Conservation (phyloP, 2,888 invertebrate species). For the Mantis religiosa region DNA sequence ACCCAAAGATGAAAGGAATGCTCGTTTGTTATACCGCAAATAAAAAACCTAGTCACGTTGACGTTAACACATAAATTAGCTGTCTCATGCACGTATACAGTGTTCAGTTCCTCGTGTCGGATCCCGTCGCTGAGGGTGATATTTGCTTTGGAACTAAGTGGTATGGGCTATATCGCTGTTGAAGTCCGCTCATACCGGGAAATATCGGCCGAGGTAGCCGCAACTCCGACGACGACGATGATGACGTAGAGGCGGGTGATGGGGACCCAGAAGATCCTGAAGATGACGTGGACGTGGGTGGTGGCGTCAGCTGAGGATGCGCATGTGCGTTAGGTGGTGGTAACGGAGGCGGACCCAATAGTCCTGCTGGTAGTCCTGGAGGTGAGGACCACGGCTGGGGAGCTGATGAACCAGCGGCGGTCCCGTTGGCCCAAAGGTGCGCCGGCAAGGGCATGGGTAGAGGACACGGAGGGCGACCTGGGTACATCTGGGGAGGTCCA, state of each 20-base stretch:
- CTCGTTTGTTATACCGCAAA: neutral
- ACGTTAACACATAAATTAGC: neutral
- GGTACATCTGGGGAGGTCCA: slow-evolving; percentile 29
- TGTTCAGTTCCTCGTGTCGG: slow-evolving; percentile 23
- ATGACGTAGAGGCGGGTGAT: slow-evolving; percentile 39
- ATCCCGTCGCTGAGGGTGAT: slow-evolving; percentile 24
- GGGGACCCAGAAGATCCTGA: slow-evolving; percentile 62
- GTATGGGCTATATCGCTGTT: slow-evolving; percentile 48
- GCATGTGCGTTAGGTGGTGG: slow-evolving; percentile 38
- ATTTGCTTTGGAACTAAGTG: slow-evolving; percentile 32
- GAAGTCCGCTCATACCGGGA: slow-evolving; percentile 38
- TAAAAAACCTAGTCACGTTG: neutral
- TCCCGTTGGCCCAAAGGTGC: slow-evolving; percentile 46
- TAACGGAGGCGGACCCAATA: slow-evolving; percentile 39
- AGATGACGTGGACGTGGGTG: slow-evolving; percentile 47
- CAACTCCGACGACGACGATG: slow-evolving; percentile 46
- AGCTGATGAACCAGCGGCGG: slow-evolving; percentile 25
- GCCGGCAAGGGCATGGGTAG: slow-evolving; percentile 40
- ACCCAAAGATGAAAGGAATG: neutral
- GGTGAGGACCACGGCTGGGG: slow-evolving; percentile 20
- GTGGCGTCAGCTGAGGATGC: slow-evolving; percentile 41
- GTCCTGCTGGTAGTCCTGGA: slow-evolving; percentile 41
- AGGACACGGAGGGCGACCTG: slow-evolving; percentile 37
- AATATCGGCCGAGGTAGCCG: slow-evolving; percentile 47
- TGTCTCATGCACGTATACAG: neutral